Evolutionary conservation across 1,140 invertebrate genomes (phyloP).

Genomic region (Camponotus pennsylvanicus): DNA sequence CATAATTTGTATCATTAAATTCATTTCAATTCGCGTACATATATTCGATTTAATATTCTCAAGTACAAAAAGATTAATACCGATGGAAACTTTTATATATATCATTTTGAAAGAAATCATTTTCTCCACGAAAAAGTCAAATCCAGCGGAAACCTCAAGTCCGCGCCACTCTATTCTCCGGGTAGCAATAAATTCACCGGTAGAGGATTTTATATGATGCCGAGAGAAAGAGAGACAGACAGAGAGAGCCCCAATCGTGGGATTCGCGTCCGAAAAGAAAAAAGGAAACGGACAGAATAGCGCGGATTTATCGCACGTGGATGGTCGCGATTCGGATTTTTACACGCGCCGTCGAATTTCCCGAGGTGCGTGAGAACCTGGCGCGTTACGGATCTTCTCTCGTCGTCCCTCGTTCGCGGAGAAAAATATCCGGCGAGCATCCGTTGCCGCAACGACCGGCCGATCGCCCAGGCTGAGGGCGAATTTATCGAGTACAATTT

Average conservation of each 20-base stretch:
- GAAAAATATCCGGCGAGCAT: slow-evolving; percentile 23
- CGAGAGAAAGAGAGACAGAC: neutral
- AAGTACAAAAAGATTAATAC: slow-evolving; percentile 17
- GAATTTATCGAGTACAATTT: slow-evolving; percentile 67
- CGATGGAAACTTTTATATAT: neutral
- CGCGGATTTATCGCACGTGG: slow-evolving; percentile 38
- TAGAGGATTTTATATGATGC: slow-evolving; percentile 31
- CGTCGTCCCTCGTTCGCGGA: slow-evolving; percentile 6
- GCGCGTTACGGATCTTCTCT: slow-evolving; percentile 11
- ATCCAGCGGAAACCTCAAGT: neutral
- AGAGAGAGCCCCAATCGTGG: neutral
- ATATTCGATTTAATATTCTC: neutral
- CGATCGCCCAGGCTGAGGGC: slow-evolving; percentile 5
- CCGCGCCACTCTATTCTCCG: slow-evolving; percentile 26
- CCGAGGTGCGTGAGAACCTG: slow-evolving; percentile 10
- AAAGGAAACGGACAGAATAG: neutral
- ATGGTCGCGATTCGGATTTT: slow-evolving; percentile 30
- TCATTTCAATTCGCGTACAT: neutral
- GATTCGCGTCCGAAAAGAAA: neutral
- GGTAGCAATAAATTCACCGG: slow-evolving; percentile 39
- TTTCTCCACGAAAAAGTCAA: slow-evolving; percentile 15
- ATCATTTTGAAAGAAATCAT: neutral
- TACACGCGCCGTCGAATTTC: slow-evolving; percentile 34
- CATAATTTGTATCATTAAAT: neutral
- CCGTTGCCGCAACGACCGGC: slow-evolving; percentile 1